Percentiles rank a stretch among this genome's conserved stretches.
Evolutionary conservation across 2,113 vertebrate genomes (phyloP).

Genomic region (Myotis brandtii): DNA sequence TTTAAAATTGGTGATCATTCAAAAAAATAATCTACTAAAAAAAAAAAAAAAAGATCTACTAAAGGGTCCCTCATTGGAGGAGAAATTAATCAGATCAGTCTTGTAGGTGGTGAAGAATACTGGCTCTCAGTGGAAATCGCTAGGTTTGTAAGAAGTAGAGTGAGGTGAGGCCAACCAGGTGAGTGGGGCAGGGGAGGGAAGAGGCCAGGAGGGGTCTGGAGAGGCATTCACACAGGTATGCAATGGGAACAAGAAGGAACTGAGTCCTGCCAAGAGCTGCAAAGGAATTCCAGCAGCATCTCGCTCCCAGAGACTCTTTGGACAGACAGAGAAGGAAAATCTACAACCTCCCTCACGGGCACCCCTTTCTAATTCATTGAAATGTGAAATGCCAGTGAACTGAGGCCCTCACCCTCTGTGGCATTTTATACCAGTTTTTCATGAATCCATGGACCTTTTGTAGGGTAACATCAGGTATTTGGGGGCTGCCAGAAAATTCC

Average conservation of each 20-base stretch:
- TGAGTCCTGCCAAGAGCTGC: not conserved
- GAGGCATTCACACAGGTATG: too few relatives aligned
- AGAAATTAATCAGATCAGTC: not conserved
- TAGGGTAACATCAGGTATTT: not conserved
- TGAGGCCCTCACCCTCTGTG: not conserved
- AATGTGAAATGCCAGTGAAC: not conserved
- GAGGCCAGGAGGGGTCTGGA: too few relatives aligned
- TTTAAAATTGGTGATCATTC: not conserved
- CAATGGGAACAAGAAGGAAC: not conserved
- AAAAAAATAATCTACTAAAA: not conserved
- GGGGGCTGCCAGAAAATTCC: not conserved
- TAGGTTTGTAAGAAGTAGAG: not conserved
- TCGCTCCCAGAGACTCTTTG: not conserved
- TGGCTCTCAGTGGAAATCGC: not conserved
- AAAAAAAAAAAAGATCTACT: not conserved
- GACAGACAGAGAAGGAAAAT: not conserved
- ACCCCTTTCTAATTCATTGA: not conserved
- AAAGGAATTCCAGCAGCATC: not conserved
- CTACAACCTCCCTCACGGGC: not conserved
- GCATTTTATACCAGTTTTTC: not conserved
- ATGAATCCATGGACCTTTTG: not conserved
- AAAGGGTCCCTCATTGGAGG: not conserved
- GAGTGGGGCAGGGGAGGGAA: not conserved
- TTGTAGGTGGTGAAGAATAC: not conserved
- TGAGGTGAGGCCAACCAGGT: not conserved